Evolutionary conservation across 2,888 invertebrate genomes (phyloP).

Genomic region (Drosophila pseudotalamancana): DNA sequence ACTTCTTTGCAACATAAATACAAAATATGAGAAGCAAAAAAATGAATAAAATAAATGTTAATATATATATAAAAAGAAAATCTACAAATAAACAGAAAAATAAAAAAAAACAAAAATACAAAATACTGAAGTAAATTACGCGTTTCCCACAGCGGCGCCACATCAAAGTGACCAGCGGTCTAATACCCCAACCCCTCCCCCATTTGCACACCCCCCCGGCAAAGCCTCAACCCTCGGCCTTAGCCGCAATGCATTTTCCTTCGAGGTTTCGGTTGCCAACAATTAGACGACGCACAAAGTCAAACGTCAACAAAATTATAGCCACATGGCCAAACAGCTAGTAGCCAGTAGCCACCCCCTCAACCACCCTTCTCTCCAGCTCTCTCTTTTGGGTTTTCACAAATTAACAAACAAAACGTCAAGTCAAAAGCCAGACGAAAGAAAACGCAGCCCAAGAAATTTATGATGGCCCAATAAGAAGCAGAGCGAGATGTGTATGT

Average conservation of each 20-base stretch:
- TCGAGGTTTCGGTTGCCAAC: slow-evolving; percentile 45
- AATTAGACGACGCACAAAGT: slow-evolving; percentile 79
- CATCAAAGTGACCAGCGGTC: slow-evolving; percentile 82
- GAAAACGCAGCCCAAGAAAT: slow-evolving; percentile 53
- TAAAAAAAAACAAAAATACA: slow-evolving; percentile 29
- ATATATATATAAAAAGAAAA: slow-evolving; percentile 7
- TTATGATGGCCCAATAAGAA: slow-evolving; percentile 42
- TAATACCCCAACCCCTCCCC: background rate
- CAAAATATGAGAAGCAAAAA: slow-evolving; percentile 1
- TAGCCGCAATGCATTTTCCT: slow-evolving; percentile 28
- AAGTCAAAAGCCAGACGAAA: slow-evolving; percentile 55
- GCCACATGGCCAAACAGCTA: slow-evolving; percentile 71
- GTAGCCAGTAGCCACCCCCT: background rate
- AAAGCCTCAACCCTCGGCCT: background rate
- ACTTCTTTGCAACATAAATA: slow-evolving; percentile 24
- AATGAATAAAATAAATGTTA: slow-evolving; percentile 4
- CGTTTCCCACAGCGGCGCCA: slow-evolving; percentile 81
- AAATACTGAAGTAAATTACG: slow-evolving; percentile 82
- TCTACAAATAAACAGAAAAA: slow-evolving; percentile 12
- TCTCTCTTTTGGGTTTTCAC: slow-evolving; percentile 40
- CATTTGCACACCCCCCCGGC: background rate
- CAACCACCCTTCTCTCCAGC: background rate
- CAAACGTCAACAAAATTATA: slow-evolving; percentile 80
- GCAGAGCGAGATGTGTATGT: slow-evolving; percentile 9
- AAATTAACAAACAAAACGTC: slow-evolving; percentile 79